Conservation (phyloP, 2,113 vertebrate species). For the Copsychus sechellarum region DNA sequence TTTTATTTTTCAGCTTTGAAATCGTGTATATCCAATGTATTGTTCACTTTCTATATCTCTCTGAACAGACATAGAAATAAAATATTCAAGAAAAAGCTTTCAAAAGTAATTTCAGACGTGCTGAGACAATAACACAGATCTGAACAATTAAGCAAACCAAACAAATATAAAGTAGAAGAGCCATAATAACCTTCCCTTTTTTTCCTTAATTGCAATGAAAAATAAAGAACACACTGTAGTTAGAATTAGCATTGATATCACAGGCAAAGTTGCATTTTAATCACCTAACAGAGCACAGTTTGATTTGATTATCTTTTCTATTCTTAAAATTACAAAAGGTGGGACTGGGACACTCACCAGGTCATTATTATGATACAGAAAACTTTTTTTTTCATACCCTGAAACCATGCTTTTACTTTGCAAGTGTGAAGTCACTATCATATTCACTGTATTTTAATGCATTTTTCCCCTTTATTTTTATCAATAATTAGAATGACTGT, state of each 20-base stretch:
- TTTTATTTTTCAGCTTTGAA: not conserved
- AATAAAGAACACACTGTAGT: not conserved
- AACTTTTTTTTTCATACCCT: not conserved
- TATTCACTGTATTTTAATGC: not conserved
- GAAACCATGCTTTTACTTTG: not conserved
- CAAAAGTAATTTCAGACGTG: not conserved
- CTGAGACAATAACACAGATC: not conserved
- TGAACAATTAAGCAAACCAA: not conserved
- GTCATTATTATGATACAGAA: not conserved
- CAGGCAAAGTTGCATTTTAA: not conserved
- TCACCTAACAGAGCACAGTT: not conserved
- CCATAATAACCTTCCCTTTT: not conserved
- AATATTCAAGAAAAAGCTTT: not conserved
- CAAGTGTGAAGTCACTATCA: not conserved
- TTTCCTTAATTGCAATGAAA: not conserved
- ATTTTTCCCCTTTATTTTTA: not conserved
- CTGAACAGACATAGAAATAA: not conserved
- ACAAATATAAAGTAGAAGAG: not conserved
- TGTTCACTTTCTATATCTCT: not conserved
- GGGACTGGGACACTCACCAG: accelerated
- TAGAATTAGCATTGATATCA: not conserved
- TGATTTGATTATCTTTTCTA: not conserved
- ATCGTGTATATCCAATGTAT: not conserved
- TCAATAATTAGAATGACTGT: not conserved
- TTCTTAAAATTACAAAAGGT: not conserved